Evolutionary conservation across 1,140 invertebrate species (phyloP), one percentile per base, ranked within the genome.

Genomic region (Caenorhabditis elegans): DNA sequence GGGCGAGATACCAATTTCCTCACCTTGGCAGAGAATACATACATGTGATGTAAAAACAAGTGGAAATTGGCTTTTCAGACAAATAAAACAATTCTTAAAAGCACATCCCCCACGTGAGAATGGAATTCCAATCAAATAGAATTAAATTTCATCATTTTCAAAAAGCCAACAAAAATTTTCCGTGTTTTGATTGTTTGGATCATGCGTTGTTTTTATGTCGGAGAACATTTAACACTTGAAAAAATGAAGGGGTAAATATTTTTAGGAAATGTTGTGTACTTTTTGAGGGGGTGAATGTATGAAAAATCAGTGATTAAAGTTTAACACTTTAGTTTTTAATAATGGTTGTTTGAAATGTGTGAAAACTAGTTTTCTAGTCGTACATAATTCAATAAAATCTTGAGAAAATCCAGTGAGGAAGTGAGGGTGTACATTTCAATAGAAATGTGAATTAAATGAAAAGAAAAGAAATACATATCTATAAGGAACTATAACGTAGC

Each of bases 321-420:
- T 24, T 10, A 24, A 51, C 22, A 22, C 26, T 24, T 17, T 11
- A 31, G 17, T 34, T 60, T 60, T 34, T 15, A 8, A 60, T 10
- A 28, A 34, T 15, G 11, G 4, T 26, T 60, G 11, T 1, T 34
- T 39, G 60, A 70, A 70, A 43, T 24, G 15, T 8, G 6, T 53
- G 13, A 6, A 70, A 19, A 22, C 34, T 22, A 24, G 49, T 53
- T 43, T n/a, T 19, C 3, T 3, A 15, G 3, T 70, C 17, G 34
- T 70, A 11, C 26, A 70, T 70, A 70, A 70, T 70, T 70, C 60
- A 70, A 39, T 70, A 22, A 2, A 70, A 70, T 70, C 60, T 70
- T 39, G 60, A 70, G 31, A 70, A 70, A 70, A 70, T 39, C 19
- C 31, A 70, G 8, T n/a, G 5, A 70, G 60, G 60, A 70, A 70